These are phyloP conservation scores for Stomorhina lunata DNA, from an alignment of 2,888 invertebrate species.

Conservation along the genomic window DNA sequence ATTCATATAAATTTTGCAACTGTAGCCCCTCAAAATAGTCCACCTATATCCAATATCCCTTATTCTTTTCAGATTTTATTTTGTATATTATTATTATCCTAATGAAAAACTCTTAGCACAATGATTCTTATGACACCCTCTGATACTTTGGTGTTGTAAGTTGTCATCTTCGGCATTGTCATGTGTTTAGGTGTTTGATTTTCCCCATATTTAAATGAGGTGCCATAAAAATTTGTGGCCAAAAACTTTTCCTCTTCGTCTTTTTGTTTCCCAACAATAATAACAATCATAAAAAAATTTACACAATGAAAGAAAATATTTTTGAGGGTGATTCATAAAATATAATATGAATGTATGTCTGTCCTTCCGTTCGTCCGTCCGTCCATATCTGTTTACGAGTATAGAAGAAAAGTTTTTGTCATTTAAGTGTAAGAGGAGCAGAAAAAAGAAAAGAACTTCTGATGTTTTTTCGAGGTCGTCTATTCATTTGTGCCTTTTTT, in stretches of 20 bases:
- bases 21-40: background rate
- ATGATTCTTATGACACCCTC: conserved; percentile 3
- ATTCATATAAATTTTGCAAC: no score
- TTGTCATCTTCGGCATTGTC: no score
- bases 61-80: background rate
- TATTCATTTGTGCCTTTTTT: background rate
- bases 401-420: no score
- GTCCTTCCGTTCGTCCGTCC: no score
- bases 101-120: background rate
- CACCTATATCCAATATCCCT: background rate
- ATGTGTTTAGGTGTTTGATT: background rate
- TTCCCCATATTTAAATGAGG: conserved; percentile 40
- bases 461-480: conserved; percentile 34
- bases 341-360: conserved; percentile 13
- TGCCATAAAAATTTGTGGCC: conserved; percentile 59
- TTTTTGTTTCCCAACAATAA: conserved; percentile 25
- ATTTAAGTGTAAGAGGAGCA: conserved; percentile 34
- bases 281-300: conserved; percentile 57
- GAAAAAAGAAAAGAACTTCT: background rate
- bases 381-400: background rate
- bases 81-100: background rate
- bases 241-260: conserved; percentile 26
- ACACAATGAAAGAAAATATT: background rate
- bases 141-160: background rate
- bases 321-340: conserved; percentile 29